Base-by-base conservation (phyloP, 2,113 vertebrate genomes). In the Polyodon spathula region DNA sequence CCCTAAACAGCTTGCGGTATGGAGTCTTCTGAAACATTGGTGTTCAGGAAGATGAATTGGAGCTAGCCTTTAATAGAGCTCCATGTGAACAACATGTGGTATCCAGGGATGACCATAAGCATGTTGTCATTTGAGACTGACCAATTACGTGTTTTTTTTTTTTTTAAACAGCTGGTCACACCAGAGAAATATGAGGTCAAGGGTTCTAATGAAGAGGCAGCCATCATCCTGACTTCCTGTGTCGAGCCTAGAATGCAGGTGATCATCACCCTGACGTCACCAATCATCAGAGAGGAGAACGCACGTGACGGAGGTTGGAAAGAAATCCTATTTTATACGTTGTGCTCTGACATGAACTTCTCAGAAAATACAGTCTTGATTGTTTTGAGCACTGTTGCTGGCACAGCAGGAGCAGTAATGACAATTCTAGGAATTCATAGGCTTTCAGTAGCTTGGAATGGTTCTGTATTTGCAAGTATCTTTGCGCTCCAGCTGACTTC, bases 191-290 rank as follows among this genome's bases (percentile, higher is more conserved):
- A 98, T 0, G 95, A 99, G 73, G 93, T 99, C 60, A 93, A 89
- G 43, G 91, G 90, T 66, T 94, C 88, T n/a, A 37, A 89, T 15
- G 76, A 92, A 72, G 95, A 99, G 78, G 90, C 93, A 4, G 88
- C 94, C 62, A 95, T 99, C 76, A 81, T 98, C 79, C 84, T 99
- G 78, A 93, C 86, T 54, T 96, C 96, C 0, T 79, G 84, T 63
- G 78, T 88, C 62, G 96, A 98, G 69, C 92, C 94, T 63, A 97
- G 95, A 91, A 99, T 98, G 94, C 90, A 93, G 89, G 96, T 99
- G 75, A 96, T 92, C 39, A 94, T 99, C 82, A 97, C 95, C 1
- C 73, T 99, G 81, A 98, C 96, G 16, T 99, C 96, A 58, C 96
- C 96, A 17, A 73, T 95, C 79, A 95, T 99, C 86, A 81, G 96